Evolutionary conservation across 2,888 invertebrate species (phyloP), one percentile per base, ranked within the genome.

Genomic region (Hirtodrosophila histrioides): DNA sequence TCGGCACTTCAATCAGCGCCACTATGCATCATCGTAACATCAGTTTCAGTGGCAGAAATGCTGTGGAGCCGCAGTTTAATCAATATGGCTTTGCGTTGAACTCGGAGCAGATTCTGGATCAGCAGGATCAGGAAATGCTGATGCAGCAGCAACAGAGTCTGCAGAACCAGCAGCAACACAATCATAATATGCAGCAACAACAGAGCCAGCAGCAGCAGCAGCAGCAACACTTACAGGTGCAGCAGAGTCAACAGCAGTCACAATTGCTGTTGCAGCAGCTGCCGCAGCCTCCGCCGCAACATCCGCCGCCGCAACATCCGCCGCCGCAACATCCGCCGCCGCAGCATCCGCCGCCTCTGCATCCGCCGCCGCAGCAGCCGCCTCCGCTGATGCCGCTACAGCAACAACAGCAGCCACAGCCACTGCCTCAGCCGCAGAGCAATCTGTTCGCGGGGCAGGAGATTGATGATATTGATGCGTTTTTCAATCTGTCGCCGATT

Each of bases 381-480:
- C 79, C 71, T 0, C 86, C 79, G 8, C 87, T 68, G 9, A 79
- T 81, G 4, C 84, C 84, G 6, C 86, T 79, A 8, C 85, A 67
- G n/a, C 81, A 70, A 3, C 79, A 73, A 7, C 75, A 80, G 8
- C 69, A 69, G 1, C 79, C 71, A 29, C 48, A 63, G 40, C 56
- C 69, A 11, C 72, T 66, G 35, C 69, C 69, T 50, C 78, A 78
- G 11, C 85, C 76, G 11, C 67, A 69, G 45, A 72, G 54, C 60
- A 88, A 62, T 53, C 66, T 89, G 40, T 57, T 90, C 11, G 62
- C 89, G 44, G 78, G 85, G 5, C 87, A 81, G 61, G 91, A 88
- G 0, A 88, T 89, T 8, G 91, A 91, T 11, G 90, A 91, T 27
- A 89, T 91, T 51, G 91, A 90, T 66, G 90, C 89, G 0, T 88